phyloP scores from a whole-genome alignment of 2,888 invertebrate genomes.

The Melanchra persicariae region DNA sequence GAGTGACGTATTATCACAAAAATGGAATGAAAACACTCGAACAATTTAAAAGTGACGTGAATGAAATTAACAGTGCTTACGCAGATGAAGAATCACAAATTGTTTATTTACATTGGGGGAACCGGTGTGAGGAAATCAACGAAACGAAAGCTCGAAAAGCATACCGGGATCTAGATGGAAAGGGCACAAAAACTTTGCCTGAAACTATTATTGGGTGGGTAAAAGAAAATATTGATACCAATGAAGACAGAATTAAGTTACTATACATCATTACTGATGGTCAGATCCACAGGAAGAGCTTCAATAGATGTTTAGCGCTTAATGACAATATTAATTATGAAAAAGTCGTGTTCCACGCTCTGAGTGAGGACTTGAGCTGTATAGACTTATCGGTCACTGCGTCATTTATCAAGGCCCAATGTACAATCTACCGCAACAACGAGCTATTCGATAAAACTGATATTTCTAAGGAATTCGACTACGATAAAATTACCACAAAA shows the following conservation, averaged over 20 bases:
- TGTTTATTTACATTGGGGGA: constrained; percentile 38
- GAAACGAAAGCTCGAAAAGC: constrained; percentile 14
- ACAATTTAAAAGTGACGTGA: constrained; percentile 25
- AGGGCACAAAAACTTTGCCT: constrained; percentile 13
- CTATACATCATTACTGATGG: constrained; percentile 43
- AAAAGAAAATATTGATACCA: not conserved
- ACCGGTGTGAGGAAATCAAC: constrained; percentile 21
- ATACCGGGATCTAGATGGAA: not conserved
- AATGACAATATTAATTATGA: constrained; percentile 38
- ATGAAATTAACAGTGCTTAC: constrained; percentile 19
- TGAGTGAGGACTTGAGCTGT: constrained; percentile 10
- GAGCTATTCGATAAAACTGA: constrained; percentile 59
- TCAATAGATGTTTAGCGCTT: constrained; percentile 19
- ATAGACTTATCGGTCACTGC: constrained; percentile 51
- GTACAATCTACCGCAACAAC: constrained; percentile 63
- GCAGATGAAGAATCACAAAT: constrained; percentile 16
- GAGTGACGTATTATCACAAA: constrained; percentile 21
- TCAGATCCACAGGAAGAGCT: constrained; percentile 2
- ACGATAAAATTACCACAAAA: constrained; percentile 65
- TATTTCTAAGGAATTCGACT: constrained; percentile 71
- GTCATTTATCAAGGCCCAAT: constrained; percentile 62
- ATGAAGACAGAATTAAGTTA: constrained; percentile 33
- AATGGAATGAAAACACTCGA: constrained; percentile 22
- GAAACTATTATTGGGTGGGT: constrained; percentile 41
- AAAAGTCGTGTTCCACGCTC: constrained; percentile 31